These are phyloP conservation scores for Chelonus insularis DNA, from an alignment of 1,140 invertebrate species.

Conservation along the genomic window DNA sequence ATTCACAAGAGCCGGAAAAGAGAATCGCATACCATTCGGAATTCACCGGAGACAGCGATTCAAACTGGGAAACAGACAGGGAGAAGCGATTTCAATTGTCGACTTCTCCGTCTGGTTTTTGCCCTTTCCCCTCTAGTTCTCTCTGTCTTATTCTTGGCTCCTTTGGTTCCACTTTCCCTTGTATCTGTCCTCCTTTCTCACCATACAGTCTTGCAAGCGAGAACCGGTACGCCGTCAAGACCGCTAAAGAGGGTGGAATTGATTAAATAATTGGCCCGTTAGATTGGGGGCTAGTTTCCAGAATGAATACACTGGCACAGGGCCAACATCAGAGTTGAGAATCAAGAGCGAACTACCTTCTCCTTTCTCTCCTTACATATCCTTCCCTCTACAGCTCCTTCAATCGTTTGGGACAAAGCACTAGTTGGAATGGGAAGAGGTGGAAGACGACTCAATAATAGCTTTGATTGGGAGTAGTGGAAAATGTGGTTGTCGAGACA, in stretches of 20 bases:
- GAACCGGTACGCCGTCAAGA: conserved; percentile 38
- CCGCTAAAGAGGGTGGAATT: conserved; percentile 58
- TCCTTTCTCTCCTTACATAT: conserved; percentile 4
- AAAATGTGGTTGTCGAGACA: conserved; percentile 49
- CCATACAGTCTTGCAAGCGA: conserved; percentile 32
- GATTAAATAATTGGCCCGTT: conserved; percentile 62
- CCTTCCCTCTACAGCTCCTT: conserved; percentile 12
- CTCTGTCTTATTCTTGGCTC: background rate
- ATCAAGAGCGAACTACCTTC: conserved; percentile 23
- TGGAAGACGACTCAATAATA: conserved; percentile 54
- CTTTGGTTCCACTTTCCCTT: background rate
- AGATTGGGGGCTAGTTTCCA: conserved; percentile 58
- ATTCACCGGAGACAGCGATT: conserved; percentile 31
- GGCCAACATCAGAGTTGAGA: conserved; percentile 43
- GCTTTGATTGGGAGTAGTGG: conserved; percentile 50
- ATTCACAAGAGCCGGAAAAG: conserved; percentile 17
- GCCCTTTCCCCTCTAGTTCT: background rate
- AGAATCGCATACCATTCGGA: conserved; percentile 25
- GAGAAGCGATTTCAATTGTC: conserved; percentile 53
- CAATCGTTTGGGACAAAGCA: conserved; percentile 42
- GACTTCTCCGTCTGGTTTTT: conserved; percentile 27
- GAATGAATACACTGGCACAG: conserved; percentile 58
- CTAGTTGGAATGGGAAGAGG: conserved; percentile 37
- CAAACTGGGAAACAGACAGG: conserved; percentile 29
- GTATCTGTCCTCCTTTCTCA: conserved; percentile 22